Evolutionary conservation across 2,113 vertebrate species (phyloP).

Genomic region (Lagenorhynchus albirostris): DNA sequence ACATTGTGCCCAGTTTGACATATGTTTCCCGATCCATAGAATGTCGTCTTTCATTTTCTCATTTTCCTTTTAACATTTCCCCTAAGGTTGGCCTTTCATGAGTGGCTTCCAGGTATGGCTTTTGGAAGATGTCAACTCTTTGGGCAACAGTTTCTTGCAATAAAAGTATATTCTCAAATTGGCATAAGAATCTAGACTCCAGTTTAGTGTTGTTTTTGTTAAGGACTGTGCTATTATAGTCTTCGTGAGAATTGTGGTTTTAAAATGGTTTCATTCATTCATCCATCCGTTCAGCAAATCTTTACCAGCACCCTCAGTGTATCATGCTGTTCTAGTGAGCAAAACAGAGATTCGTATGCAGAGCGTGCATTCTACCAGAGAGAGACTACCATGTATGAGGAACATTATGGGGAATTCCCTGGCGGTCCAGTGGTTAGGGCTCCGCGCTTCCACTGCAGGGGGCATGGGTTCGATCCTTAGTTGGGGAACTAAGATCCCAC

Average conservation of each 20-base stretch:
- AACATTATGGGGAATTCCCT: not conserved
- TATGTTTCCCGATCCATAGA: not conserved
- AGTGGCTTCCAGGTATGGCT: too few relatives aligned
- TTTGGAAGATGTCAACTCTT: not conserved
- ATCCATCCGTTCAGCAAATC: not conserved
- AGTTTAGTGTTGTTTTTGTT: not conserved
- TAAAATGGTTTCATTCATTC: not conserved
- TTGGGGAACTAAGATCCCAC: not conserved
- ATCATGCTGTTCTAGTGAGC: not conserved
- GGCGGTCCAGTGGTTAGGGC: not conserved
- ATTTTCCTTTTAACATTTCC: not conserved
- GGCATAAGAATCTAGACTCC: not conserved
- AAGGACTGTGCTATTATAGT: not conserved
- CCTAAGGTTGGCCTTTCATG: not conserved
- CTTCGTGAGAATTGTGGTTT: not conserved
- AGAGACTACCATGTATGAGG: not conserved
- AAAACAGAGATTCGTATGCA: not conserved
- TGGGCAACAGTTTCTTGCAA: not conserved
- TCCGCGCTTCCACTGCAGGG: not conserved
- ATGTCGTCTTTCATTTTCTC: not conserved
- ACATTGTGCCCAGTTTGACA: accelerated
- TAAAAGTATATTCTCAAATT: not conserved
- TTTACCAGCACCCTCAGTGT: not conserved
- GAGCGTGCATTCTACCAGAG: not conserved
- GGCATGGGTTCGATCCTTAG: not conserved